Base-by-base conservation (phyloP, 2,113 vertebrate genomes). In the Microcebus murinus region DNA sequence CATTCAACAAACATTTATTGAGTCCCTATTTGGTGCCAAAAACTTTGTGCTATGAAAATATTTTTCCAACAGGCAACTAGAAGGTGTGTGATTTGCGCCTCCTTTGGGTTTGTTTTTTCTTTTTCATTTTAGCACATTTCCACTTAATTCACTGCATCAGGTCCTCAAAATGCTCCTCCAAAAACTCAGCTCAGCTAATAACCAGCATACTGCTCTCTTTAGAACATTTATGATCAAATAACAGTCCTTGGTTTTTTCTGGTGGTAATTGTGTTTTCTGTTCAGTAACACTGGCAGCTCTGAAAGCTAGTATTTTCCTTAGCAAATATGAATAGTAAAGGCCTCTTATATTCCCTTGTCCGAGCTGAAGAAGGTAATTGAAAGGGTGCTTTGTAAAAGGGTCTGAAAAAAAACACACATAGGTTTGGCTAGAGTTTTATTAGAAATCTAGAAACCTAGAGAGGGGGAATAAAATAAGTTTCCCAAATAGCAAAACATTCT, bases 361-460 rank as follows among this genome's bases (percentile, higher is more conserved):
- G 45, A 89, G 39, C 89, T 67, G 45, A 96, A 80, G 90, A 94
- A 21, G 52, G 48, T 74, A 91, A 97, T 17, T 98, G 97, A 98
- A 97, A 90, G 96, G 50, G 92, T 96, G 84, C 93, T 98, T 96
- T 94, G 95, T 96, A 79, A 73, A 97, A 93, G 92, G 52, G 96
- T 80, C 80, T 90, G 50, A 52, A 21, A 74, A 39, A 48, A 76
- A 77, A n/a, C n/a, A 65, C 25, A 50, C 71, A 70, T 34, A 39
- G 34, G 52, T 52, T 96, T 93, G 57, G n/a, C 67, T 39, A 81
- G 27, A 57, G 25, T 93, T 96, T 97, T 96, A 94, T 71, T 86
- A 83, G 89, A 96, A 94, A 95, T 52, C 71, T 86, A 88, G 83
- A 95, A 91, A 95, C 68, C 71, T 70, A 20, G 67, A 57, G 31